These are phyloP conservation scores for Danionella cerebrum DNA, from an alignment of 2,113 vertebrate genomes.

Conservation along the genomic window DNA sequence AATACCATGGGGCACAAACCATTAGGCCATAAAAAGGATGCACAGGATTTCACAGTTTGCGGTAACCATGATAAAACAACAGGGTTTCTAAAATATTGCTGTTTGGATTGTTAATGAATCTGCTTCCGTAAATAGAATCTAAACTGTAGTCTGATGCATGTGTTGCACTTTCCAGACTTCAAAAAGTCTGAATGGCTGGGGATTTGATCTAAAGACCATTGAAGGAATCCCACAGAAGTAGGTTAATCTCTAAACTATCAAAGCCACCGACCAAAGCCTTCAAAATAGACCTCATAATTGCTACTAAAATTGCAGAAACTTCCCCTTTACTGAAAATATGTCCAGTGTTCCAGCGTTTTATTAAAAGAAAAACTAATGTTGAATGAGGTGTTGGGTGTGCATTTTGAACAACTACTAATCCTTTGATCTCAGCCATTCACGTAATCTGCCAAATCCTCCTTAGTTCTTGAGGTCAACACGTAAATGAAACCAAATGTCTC, in stretches of 20 bases:
- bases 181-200: neutral
- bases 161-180: neutral
- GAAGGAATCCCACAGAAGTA: neutral
- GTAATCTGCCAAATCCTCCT: constrained; percentile 10
- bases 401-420: constrained; percentile 17
- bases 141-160: no score
- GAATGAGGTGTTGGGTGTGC: neutral
- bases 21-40: no score
- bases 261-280: neutral
- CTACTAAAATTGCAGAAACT: neutral
- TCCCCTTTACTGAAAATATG: no score
- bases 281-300: neutral
- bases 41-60: no score
- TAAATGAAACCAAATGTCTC: neutral
- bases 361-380: no score
- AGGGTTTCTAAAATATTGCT: no score
- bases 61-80: no score
- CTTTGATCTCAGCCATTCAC: constrained; percentile 5
- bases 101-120: no score
- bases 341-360: no score
- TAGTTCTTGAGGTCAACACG: constrained; percentile 3
- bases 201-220: neutral
- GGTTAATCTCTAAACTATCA: constrained; percentile 5
- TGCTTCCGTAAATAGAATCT: no score
- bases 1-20: no score